A percentile compares a stretch with the other conserved stretches of the same genome.
Conservation (phyloP, 1,140 invertebrate species). For the Aphaenogaster floridana region DNA sequence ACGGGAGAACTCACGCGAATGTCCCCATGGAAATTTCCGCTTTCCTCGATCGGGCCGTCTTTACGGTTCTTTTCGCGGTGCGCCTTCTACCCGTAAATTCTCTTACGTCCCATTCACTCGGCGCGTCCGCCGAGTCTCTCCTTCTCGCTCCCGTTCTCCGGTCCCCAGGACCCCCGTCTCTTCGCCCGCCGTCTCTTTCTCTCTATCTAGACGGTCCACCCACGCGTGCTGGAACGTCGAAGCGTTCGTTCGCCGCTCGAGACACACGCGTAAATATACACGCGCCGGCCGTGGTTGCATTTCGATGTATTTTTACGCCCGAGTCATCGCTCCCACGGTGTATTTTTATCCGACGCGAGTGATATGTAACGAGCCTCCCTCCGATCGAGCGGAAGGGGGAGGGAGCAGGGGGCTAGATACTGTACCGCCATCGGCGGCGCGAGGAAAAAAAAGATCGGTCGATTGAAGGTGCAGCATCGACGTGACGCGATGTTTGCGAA, state of each 20-base stretch:
- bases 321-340: constrained; percentile 86
- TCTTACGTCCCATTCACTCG: constrained; percentile 75
- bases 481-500: constrained; percentile 12
- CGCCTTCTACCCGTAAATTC: constrained; percentile 68
- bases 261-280: constrained; percentile 65
- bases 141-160: constrained; percentile 61
- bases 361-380: constrained; percentile 83
- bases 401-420: background rate
- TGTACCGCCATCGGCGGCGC: background rate
- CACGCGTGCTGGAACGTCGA: constrained; percentile 52
- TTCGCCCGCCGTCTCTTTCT: constrained; percentile 13
- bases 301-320: constrained; percentile 85
- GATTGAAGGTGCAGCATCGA: constrained; percentile 33
- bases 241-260: constrained; percentile 63
- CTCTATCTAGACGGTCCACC: constrained; percentile 33
- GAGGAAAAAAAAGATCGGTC: constrained; percentile 38
- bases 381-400: constrained; percentile 42
- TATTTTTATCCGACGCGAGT: constrained; percentile 85
- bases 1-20: constrained; percentile 33
- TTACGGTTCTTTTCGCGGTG: constrained; percentile 25
- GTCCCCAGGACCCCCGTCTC: constrained; percentile 16
- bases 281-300: constrained; percentile 76
- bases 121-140: constrained; percentile 65
- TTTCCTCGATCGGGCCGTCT: constrained; percentile 42
- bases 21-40: constrained; percentile 63